Base-by-base conservation (phyloP, 30 jellyfish, hydroid and myxozoan species). In the Turritopsis dohrnii region DNA sequence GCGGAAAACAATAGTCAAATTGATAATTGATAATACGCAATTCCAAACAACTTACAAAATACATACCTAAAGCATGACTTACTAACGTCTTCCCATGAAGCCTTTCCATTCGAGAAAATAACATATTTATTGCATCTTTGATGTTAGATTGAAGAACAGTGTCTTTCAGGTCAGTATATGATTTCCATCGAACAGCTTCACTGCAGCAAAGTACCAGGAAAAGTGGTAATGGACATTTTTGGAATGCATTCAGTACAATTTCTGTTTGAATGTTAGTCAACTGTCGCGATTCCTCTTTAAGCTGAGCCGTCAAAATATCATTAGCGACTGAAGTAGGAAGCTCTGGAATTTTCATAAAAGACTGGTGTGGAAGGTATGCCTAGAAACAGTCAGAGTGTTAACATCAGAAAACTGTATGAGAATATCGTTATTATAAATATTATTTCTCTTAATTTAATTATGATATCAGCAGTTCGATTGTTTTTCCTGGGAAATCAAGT, bases 121-220 rank as follows among this genome's bases (percentile, higher is more conserved):
- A 53, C 19, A 81, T 76, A 79, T 84, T 66, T 25, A 90, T 90
- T 18, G 97, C 95, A 28, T 89, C 97, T 74, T 89, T 66, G 23
- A 90, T 87, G 52, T 92, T 85, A 7, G 89, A 19, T 52, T 90
- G 86, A 28, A 90, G 82, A 53, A 29, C 75, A 79, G 80, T 79
- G 31, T 86, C 92, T 54, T 85, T 86, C 0, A 66, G 71, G 26
- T 82, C 87, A 16, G 95, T 66, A 60, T 90, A 90, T 16, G 97
- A 90, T 71, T 79, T 90, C 97, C 97, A 90, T 74, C 92, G 76
- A 16, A 83, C 53, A 22, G 97, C 97, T 65, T 90, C 92, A 52
- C 85, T 95, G 53, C 85, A 80, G 65, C 94, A 85, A 28, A 90
- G 87, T 65, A 76, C 81, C 54, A 90, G 95, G 31, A 90, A 90